Evolutionary conservation across 2,113 vertebrate species (phyloP).

Genomic region (Canis aureus): DNA sequence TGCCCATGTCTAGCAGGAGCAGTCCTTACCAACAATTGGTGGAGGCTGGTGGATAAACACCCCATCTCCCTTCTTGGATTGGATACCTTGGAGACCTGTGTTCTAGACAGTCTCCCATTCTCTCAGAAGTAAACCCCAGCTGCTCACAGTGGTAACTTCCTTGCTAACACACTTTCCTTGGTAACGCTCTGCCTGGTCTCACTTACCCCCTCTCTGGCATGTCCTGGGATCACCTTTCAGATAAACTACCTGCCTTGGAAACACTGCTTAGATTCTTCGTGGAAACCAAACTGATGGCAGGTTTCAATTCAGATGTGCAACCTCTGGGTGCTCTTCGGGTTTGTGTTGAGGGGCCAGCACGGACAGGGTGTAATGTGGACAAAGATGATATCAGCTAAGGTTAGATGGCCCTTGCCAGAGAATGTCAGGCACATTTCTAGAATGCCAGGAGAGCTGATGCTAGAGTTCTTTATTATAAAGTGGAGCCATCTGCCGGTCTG

Average conservation of each 20-base stretch:
- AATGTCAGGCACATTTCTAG: not conserved
- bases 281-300: not conserved
- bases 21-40: not conserved
- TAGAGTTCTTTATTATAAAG: constrained; percentile 8
- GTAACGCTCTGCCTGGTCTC: not conserved
- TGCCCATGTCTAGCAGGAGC: not conserved
- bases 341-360: not conserved
- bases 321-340: not conserved
- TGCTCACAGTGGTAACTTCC: not conserved
- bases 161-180: not conserved
- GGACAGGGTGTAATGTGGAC: not conserved
- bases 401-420: not conserved
- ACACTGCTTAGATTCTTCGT: not conserved
- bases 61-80: not conserved
- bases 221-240: not conserved
- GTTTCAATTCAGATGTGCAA: not conserved
- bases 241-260: not conserved
- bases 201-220: not conserved
- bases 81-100: not conserved
- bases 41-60: not conserved
- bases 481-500: constrained; percentile 42
- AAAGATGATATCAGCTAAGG: not conserved
- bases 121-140: not conserved
- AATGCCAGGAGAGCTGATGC: not conserved
- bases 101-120: accelerated